Percentiles rank a stretch among this genome's conserved stretches.
phyloP scores from a whole-genome alignment of 2,113 vertebrate species.

The Calyptommatus sinebrachiatus region DNA sequence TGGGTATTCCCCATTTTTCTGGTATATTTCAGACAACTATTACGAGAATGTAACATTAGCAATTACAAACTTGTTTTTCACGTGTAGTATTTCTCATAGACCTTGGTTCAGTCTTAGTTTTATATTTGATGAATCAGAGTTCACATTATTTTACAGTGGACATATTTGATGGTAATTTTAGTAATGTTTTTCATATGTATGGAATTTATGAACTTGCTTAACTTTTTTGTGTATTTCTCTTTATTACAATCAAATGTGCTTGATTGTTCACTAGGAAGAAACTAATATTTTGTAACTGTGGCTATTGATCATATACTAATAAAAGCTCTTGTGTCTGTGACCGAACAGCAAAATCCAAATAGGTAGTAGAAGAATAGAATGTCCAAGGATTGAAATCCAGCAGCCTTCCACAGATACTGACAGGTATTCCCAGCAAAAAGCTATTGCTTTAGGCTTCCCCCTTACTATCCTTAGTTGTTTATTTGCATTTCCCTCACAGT shows the following conservation, averaged over 20 bases:
- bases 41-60: not conserved
- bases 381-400: conserved; percentile 73
- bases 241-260: not conserved
- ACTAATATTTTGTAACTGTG: conserved; percentile 43
- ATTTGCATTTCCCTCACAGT: conserved; percentile 43
- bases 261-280: conserved; percentile 41
- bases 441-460: conserved; percentile 44
- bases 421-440: conserved; percentile 63
- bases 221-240: not conserved
- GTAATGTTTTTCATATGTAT: not conserved
- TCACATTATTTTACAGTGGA: not conserved
- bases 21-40: not conserved
- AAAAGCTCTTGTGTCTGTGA: conserved; percentile 68
- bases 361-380: conserved; percentile 70
- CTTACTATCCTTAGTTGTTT: conserved; percentile 31
- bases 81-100: not conserved
- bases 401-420: conserved; percentile 72
- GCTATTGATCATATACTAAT: conserved; percentile 59
- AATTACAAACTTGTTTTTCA: not conserved
- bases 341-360: conserved; percentile 68
- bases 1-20: too few species aligned
- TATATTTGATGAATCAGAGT: not conserved
- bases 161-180: not conserved
- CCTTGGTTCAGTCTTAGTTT: not conserved
- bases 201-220: not conserved